phyloP scores from a whole-genome alignment of 1,140 invertebrate species.

The Papilio polyxenes region DNA sequence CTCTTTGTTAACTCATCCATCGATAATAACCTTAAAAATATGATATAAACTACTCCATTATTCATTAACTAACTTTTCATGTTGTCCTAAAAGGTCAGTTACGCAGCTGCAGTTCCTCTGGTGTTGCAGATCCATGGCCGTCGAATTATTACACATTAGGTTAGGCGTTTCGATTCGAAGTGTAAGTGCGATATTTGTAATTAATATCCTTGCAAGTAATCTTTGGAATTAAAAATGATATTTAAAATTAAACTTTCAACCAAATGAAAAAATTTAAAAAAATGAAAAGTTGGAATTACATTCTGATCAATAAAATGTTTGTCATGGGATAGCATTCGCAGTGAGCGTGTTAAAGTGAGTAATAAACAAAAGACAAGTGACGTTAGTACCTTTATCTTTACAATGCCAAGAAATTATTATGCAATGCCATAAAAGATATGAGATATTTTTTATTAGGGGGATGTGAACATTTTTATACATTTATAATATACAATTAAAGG shows the following conservation, averaged over 20 bases:
- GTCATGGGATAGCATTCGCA: conserved; percentile 2
- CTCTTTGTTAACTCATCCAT: conserved; percentile 8
- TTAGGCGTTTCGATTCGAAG: no score
- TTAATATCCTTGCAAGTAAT: no score
- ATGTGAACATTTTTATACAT: not conserved
- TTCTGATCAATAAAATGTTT: not conserved
- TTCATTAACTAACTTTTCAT: not conserved
- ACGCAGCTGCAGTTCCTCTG: not conserved
- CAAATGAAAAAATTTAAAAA: not conserved
- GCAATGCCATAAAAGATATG: conserved; percentile 28
- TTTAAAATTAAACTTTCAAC: no score
- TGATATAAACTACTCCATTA: not conserved
- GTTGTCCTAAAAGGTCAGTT: not conserved
- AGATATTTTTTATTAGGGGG: conserved; percentile 17
- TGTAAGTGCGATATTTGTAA: no score
- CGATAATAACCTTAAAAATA: not conserved
- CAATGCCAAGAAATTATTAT: conserved; percentile 19
- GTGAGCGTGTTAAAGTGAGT: conserved; percentile 14
- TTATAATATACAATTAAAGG: conserved; percentile 10
- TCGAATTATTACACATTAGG: not conserved
- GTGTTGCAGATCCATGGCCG: not conserved
- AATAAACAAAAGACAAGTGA: conserved; percentile 22
- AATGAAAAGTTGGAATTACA: not conserved
- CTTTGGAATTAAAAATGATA: no score
- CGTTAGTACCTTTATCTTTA: conserved; percentile 24